phyloP scores from a whole-genome alignment of 2,113 vertebrate genomes.

The Aleadryas rufinucha region DNA sequence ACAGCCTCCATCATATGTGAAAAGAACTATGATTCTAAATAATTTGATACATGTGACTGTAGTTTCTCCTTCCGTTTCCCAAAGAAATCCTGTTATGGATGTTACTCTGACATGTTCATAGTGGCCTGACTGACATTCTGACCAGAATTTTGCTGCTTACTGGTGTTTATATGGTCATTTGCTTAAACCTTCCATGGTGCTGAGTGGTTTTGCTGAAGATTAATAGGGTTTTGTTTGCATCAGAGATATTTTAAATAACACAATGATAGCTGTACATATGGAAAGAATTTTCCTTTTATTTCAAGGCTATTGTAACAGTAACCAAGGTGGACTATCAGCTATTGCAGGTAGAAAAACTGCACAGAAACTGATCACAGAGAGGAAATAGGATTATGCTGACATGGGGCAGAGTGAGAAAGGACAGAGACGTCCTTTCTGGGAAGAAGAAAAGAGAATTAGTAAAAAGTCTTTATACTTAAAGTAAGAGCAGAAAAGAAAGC shows the following conservation, averaged over 20 bases:
- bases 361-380: neutral
- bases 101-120: slow-evolving; percentile 17
- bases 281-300: neutral
- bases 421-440: neutral
- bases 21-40: slow-evolving; percentile 80
- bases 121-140: neutral
- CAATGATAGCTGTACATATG: neutral
- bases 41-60: slow-evolving; percentile 60
- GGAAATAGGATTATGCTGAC: neutral
- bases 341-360: neutral
- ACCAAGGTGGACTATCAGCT: neutral
- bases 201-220: neutral
- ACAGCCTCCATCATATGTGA: slow-evolving; percentile 82
- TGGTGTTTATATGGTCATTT: neutral
- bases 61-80: slow-evolving; percentile 48
- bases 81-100: slow-evolving; percentile 45
- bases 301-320: neutral
- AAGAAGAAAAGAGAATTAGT: neutral
- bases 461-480: slow-evolving; percentile 1
- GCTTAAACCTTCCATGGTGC: neutral
- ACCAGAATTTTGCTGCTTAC: neutral
- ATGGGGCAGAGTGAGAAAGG: neutral
- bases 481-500: neutral
- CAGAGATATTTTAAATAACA: neutral
- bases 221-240: neutral